Conservation (phyloP, 2,888 invertebrate genomes). For the Onthophagus sagittarius region DNA sequence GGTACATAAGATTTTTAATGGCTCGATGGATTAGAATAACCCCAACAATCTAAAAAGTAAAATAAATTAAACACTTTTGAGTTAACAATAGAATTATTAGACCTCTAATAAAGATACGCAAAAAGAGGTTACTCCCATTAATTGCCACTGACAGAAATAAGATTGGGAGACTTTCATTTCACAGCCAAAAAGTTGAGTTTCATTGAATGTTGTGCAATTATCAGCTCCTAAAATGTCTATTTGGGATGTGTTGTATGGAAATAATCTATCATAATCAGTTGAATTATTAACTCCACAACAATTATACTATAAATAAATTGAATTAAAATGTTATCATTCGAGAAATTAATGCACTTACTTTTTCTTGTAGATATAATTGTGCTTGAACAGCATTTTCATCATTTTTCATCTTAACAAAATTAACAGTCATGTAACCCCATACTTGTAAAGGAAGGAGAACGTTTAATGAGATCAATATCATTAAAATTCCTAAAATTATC, state of each 20-base stretch:
- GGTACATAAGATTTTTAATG: not conserved
- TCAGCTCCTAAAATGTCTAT: not conserved
- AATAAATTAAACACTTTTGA: not conserved
- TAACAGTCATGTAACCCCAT: constrained; percentile 7
- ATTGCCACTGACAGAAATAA: constrained; percentile 10
- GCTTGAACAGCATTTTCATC: constrained; percentile 3
- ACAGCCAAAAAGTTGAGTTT: constrained; percentile 8
- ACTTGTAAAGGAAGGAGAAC: constrained; percentile 1
- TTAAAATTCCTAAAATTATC: not conserved
- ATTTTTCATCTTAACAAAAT: constrained; percentile 5
- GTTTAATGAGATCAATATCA: constrained; percentile 6
- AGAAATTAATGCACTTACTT: constrained; percentile 8
- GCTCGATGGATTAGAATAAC: not conserved
- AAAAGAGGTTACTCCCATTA: constrained; percentile 11
- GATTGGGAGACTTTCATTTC: constrained; percentile 8
- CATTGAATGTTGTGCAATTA: not conserved
- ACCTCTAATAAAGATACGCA: constrained; percentile 16
- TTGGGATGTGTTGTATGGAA: constrained; percentile 3
- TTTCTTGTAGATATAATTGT: constrained; percentile 15
- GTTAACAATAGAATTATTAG: not conserved
- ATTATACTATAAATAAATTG: constrained; percentile 14
- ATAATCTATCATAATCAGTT: constrained; percentile 14
- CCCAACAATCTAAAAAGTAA: constrained; percentile 1
- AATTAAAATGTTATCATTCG: not conserved
- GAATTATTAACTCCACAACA: constrained; percentile 19